Evolutionary conservation across 1,140 invertebrate species (phyloP).

Genomic region (Homalodisca vitripennis): DNA sequence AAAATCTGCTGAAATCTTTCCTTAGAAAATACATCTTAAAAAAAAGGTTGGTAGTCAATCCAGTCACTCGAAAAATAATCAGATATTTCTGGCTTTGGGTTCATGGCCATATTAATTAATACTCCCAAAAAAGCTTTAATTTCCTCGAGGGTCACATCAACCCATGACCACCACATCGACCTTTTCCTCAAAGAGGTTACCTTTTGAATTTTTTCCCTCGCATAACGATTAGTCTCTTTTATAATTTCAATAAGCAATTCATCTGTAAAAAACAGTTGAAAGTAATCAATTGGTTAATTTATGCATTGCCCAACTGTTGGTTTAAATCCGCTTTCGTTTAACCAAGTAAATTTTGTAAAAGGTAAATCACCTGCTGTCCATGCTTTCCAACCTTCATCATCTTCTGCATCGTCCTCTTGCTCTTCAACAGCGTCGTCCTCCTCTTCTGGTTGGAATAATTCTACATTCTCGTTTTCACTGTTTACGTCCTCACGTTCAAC

Average conservation of each 20-base stretch:
- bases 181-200: not conserved
- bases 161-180: slow-evolving; percentile 7
- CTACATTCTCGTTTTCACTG: too few relatives aligned
- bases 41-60: not conserved
- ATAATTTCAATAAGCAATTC: not conserved
- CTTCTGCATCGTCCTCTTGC: too few relatives aligned
- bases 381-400: too few relatives aligned
- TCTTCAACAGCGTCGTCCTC: too few relatives aligned
- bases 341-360: too few relatives aligned
- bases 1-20: slow-evolving; percentile 2
- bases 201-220: not conserved
- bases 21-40: not conserved
- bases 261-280: not conserved
- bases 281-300: too few relatives aligned
- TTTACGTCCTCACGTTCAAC: too few relatives aligned
- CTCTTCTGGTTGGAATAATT: too few relatives aligned
- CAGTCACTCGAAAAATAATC: slow-evolving; percentile 23
- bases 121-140: slow-evolving; percentile 12
- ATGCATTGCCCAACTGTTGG: too few relatives aligned
- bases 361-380: too few relatives aligned
- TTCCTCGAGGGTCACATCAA: not conserved
- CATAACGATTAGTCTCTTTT: not conserved
- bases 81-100: slow-evolving; percentile 14
- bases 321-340: too few relatives aligned
- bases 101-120: slow-evolving; percentile 18